Conservation (phyloP, 1,140 invertebrate species). For the Calephelis virginiensis region DNA sequence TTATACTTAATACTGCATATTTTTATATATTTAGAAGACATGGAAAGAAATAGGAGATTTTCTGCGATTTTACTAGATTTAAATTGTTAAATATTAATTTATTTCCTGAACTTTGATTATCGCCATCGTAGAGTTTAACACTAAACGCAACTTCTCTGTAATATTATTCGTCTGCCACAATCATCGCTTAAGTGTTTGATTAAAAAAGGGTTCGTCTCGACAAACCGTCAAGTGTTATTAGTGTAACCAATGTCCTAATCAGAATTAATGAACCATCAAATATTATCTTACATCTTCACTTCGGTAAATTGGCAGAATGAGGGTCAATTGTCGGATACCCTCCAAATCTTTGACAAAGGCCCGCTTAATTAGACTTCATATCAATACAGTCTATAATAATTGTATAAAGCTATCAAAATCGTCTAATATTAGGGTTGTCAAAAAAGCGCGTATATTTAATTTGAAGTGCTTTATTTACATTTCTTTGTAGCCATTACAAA, state of each 20-base stretch:
- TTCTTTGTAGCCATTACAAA: no score
- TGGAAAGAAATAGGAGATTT: no score
- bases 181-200: neutral
- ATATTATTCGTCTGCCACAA: no score
- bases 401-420: constrained; percentile 14
- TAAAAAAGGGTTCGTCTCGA: neutral
- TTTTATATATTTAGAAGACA: no score
- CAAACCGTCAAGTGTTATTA: constrained; percentile 10
- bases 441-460: neutral
- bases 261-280: constrained; percentile 29
- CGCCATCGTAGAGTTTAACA: no score
- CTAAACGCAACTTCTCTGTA: no score
- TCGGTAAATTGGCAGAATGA: constrained; percentile 33
- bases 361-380: constrained; percentile 7
- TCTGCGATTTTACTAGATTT: no score
- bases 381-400: constrained; percentile 11
- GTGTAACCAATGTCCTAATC: constrained; percentile 27
- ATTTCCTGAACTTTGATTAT: no score
- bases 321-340: constrained; percentile 35
- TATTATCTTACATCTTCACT: constrained; percentile 38
- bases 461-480: no score
- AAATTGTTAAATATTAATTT: no score
- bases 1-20: no score
- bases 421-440: neutral
- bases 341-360: constrained; percentile 21